Evolutionary conservation across 1,140 invertebrate species (phyloP), one percentile per base, ranked within the genome.

Genomic region (Periplaneta americana): DNA sequence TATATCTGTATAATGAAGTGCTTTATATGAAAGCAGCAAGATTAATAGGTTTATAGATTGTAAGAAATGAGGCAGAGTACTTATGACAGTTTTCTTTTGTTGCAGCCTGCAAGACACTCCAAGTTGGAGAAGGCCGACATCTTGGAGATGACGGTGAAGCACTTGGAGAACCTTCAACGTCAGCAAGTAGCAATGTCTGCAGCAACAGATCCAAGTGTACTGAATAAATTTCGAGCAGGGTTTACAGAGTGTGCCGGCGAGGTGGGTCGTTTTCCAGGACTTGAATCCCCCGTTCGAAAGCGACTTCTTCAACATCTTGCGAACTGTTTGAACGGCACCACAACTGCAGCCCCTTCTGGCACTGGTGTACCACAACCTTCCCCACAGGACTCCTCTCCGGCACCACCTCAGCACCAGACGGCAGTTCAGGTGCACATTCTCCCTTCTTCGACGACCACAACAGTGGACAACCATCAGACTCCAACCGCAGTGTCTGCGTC

Each of bases 61-160:
- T n/a, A n/a, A n/a, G n/a, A n/a, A n/a, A n/a, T n/a, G n/a, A n/a
- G n/a, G n/a, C n/a, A n/a, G n/a, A n/a, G n/a, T n/a, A n/a, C n/a
- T 66, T 28, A 13, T 66, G 37, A 39, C 37, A n/a, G 48, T 66
- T 66, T 0, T 36, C 85, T 88, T 66, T 84, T 82, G 78, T 90
- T 93, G 84, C 90, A 97, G 96, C 96, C 95, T 57, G 93, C 96
- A 39, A 91, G 96, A 84, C 97, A 98, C 88, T 96, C 96, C 6
- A 99, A 99, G 87, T 88, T 99, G 39, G 98, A 99, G 87, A 99
- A 99, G 88, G 98, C 98, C 0, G 98, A 99, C 86, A 99, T 99
- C 81, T 89, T 99, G 77, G 98, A 99, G 88, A 96, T 98, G 94
- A 98, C 98, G 0, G 97, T 99, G 22, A 97, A 97, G 87, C 96